Conservation (phyloP, 2,113 vertebrate species). For the Lamprotornis superbus region DNA sequence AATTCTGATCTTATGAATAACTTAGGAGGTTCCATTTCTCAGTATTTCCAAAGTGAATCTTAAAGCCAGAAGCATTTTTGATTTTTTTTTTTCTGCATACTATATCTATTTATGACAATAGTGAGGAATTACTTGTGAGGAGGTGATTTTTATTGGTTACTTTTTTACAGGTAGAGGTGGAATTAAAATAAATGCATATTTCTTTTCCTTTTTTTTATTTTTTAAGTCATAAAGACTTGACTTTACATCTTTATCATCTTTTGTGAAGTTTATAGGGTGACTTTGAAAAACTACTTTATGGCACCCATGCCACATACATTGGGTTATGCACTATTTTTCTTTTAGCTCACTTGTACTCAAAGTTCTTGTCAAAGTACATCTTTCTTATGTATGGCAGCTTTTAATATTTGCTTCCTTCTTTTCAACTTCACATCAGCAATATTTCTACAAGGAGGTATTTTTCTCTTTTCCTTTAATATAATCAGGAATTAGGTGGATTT, state of each 20-base stretch:
- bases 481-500: neutral
- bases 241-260: neutral
- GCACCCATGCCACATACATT: neutral
- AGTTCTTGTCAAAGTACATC: neutral
- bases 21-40: slow-evolving; percentile 37
- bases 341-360: neutral
- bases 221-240: neutral
- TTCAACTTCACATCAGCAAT: neutral
- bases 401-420: neutral
- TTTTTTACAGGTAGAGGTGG: neutral
- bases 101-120: slow-evolving; percentile 1
- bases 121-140: neutral
- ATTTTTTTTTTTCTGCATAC: neutral
- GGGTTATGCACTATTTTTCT: neutral
- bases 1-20: slow-evolving; percentile 59
- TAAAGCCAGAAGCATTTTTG: slow-evolving; percentile 24
- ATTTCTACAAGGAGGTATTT: neutral
- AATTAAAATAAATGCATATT: neutral
- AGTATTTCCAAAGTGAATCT: slow-evolving; percentile 1
- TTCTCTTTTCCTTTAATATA: neutral
- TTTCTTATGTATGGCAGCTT: neutral
- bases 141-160: neutral
- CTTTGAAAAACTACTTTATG: neutral
- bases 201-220: neutral
- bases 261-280: neutral